These are phyloP conservation scores for Odocoileus hemionus DNA, from an alignment of 2,113 vertebrate genomes.

Conservation along the genomic window DNA sequence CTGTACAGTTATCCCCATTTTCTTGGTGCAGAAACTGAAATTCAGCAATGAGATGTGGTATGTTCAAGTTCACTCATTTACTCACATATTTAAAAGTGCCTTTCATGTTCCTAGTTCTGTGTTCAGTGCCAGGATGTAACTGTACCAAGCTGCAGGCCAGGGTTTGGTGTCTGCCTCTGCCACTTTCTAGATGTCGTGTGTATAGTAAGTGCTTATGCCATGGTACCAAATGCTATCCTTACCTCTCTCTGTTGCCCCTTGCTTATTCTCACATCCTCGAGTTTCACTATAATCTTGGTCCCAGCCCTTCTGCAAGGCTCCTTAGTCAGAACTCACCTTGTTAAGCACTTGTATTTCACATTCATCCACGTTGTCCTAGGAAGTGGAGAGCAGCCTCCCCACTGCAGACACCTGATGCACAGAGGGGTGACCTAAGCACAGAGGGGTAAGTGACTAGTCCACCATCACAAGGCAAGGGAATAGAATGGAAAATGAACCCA, in stretches of 20 bases:
- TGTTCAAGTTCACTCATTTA: neutral
- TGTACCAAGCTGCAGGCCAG: neutral
- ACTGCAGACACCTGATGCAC: neutral
- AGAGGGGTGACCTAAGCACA: neutral
- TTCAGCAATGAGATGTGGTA: neutral
- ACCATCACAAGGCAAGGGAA: neutral
- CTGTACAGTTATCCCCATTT: neutral
- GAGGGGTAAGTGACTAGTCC: neutral
- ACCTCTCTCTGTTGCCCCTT: neutral
- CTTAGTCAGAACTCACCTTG: neutral
- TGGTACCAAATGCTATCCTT: neutral
- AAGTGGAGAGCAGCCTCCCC: neutral
- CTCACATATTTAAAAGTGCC: neutral
- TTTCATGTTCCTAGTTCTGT: neutral
- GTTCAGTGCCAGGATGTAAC: neutral
- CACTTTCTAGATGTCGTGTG: neutral
- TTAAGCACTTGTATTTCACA: neutral
- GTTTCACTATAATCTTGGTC: neutral
- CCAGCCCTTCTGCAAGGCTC: neutral
- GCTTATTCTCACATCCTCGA: neutral
- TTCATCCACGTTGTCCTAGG: no score
- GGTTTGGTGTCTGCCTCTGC: neutral
- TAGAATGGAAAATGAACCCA: neutral
- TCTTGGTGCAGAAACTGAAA: neutral
- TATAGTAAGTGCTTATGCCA: neutral